A percentile compares a stretch with the other conserved stretches of the same genome.
Evolutionary conservation across 2,797 vertebrate genomes (phyloP).

Genomic region (Megaceryle alcyon): DNA sequence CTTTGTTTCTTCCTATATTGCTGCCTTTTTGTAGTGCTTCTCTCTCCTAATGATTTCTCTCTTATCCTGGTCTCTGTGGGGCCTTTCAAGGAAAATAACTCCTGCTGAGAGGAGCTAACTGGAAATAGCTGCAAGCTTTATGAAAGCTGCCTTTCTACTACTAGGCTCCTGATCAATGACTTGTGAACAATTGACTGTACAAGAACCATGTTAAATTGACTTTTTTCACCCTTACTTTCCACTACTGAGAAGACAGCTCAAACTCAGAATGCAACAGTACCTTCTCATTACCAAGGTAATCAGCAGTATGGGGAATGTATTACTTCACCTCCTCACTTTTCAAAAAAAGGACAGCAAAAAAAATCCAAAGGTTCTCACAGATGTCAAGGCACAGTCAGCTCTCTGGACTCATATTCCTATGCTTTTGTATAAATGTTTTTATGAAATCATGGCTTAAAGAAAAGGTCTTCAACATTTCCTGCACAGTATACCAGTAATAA

Average conservation of each 20-base stretch:
- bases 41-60: slow-evolving; percentile 8
- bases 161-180: background rate
- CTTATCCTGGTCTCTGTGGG: background rate
- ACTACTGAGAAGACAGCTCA: background rate
- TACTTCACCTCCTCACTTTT: background rate
- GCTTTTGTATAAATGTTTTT: background rate
- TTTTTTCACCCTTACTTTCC: background rate
- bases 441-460: background rate
- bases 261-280: background rate
- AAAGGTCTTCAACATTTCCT: background rate
- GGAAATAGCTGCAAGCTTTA: background rate
- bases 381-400: background rate
- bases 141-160: background rate
- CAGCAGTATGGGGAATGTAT: background rate
- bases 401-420: background rate
- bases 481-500: background rate
- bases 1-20: background rate
- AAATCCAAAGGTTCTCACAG: background rate
- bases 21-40: background rate
- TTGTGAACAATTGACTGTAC: background rate
- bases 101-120: background rate
- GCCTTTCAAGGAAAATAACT: slow-evolving; percentile 25
- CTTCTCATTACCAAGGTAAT: background rate
- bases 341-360: background rate
- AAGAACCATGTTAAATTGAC: background rate